A percentile compares a stretch with the other conserved stretches of the same genome.
These are phyloP conservation scores for Acanthosepion pharaonis DNA, from an alignment of 2,888 invertebrate genomes.

Conservation along the genomic window DNA sequence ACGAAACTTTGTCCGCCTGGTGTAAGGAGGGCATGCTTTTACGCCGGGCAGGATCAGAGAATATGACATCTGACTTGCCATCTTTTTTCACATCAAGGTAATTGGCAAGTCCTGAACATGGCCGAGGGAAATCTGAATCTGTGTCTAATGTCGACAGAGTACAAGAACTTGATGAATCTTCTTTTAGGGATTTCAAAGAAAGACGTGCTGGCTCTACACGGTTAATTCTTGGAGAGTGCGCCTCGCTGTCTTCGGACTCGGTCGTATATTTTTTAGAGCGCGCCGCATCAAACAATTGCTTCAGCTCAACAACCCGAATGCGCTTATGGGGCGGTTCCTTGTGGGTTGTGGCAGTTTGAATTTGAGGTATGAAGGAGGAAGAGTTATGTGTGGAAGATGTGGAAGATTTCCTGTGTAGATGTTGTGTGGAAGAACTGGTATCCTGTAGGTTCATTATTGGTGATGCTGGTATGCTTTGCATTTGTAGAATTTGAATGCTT, in stretches of 20 bases:
- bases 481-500: constrained; percentile 59
- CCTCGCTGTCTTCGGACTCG: constrained; percentile 52
- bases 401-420: constrained; percentile 46
- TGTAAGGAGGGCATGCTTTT: constrained; percentile 94
- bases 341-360: constrained; percentile 48
- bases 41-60: constrained; percentile 81
- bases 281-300: constrained; percentile 89
- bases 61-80: constrained; percentile 72
- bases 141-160: constrained; percentile 54
- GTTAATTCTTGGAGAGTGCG: constrained; percentile 49
- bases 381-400: constrained; percentile 1
- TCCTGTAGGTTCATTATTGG: constrained; percentile 47
- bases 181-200: constrained; percentile 49
- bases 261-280: constrained; percentile 54
- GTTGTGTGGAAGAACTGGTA: not conserved
- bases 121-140: constrained; percentile 54
- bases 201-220: constrained; percentile 37
- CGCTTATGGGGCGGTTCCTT: constrained; percentile 72
- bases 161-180: constrained; percentile 56
- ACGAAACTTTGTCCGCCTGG: constrained; percentile 64
- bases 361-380: constrained; percentile 24
- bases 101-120: constrained; percentile 56
- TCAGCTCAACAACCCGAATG: constrained; percentile 92
- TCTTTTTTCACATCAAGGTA: constrained; percentile 48
- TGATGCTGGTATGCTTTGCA: constrained; percentile 51